Base-by-base conservation (phyloP, 2,113 vertebrate species). In the Gobius niger region DNA sequence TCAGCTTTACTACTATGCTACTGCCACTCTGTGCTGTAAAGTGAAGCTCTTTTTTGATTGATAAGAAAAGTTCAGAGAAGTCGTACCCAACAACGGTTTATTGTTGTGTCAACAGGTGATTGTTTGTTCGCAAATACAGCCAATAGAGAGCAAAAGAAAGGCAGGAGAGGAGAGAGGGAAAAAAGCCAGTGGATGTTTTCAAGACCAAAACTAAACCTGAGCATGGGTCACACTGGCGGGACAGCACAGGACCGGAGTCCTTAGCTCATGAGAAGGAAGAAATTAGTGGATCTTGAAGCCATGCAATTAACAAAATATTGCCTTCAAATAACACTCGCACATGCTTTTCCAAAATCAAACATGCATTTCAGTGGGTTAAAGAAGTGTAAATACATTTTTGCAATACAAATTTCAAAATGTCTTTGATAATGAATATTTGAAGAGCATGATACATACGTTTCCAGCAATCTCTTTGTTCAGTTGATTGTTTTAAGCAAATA, bases 81-180 rank as follows among this genome's bases (percentile, higher is more conserved):
- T 83, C 47, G 47, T 78, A 74, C 72, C 69, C 87, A 84, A 87
- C 82, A 85, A 87, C 66, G 15, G 51, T 88, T 88, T 85, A 86
- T 83, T 84, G 87, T 88, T 66, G 83, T 44, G 71, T 85, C 78
- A 73, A 87, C 84, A 83, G 81, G 85, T 89, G 91, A 92, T 91
- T 92, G 91, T 90, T 90, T 89, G 68, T 81, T 82, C 89, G 89
- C 89, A 88, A 87, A 84, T 90, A 90, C 86, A 92, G 90, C 82
- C 73, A 73, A 81, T 60, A 73, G 61, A 70, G 65, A 47, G 66
- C 44, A 52, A 50, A 14, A 68, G 78, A 70, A 64, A 73, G 41
- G 71, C 63, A 57, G 59, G 9, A 24, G 41, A 49, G 47, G 41
- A 44, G 57, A 34, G 10, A 14, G 57, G 56, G 10, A 44, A 16